These are phyloP conservation scores for Mallotus villosus DNA, from an alignment of 2,797 vertebrate genomes.

Conservation along the genomic window DNA sequence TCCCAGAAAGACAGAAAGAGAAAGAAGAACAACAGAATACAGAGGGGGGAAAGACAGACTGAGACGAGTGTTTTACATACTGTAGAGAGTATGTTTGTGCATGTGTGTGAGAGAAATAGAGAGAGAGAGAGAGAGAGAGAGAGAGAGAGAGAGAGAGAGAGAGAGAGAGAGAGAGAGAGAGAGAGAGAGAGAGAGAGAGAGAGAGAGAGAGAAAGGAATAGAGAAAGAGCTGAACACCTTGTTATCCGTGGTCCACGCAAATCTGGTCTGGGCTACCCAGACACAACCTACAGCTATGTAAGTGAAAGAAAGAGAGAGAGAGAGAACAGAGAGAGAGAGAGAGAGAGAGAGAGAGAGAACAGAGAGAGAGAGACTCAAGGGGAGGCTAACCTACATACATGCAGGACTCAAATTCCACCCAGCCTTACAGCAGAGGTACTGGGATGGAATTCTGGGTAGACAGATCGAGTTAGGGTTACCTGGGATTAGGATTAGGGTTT, in stretches of 20 bases:
- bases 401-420: not conserved
- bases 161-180: not conserved
- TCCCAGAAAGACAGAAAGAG: not conserved
- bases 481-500: too few relatives aligned
- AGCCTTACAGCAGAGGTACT: not conserved
- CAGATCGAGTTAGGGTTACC: too few relatives aligned
- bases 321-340: not conserved
- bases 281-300: too few relatives aligned
- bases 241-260: too few relatives aligned
- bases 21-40: not conserved
- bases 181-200: slow-evolving; percentile 14
- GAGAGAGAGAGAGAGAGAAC: slow-evolving; percentile 11
- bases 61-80: not conserved
- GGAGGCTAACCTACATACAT: slow-evolving; percentile 1
- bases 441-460: not conserved
- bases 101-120: not conserved
- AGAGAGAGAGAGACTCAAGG: slow-evolving; percentile 25
- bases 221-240: slow-evolving; percentile 1
- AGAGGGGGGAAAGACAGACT: not conserved
- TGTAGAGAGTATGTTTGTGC: too few relatives aligned
- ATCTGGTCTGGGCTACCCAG: too few relatives aligned
- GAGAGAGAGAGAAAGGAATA: slow-evolving; percentile 36
- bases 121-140: not conserved
- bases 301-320: slow-evolving; percentile 13
- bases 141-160: not conserved